A percentile compares a stretch with the other conserved stretches of the same genome.
Evolutionary conservation across 2,888 invertebrate genomes (phyloP).

Genomic region (Idaea dimidiata): DNA sequence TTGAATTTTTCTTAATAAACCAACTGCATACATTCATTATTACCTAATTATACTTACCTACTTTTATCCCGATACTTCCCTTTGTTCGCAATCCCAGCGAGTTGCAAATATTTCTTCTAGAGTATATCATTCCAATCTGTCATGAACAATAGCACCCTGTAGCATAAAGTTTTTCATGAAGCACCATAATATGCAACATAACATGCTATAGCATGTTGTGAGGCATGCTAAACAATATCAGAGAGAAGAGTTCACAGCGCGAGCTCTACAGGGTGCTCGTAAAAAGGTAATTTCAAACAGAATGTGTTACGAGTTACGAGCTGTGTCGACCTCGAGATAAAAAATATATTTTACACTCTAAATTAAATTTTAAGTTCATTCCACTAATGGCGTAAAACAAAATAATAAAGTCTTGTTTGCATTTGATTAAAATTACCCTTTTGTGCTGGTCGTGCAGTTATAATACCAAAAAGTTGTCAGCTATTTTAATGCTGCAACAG

Average conservation of each 20-base stretch:
- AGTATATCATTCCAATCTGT: not conserved
- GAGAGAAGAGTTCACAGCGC: not conserved
- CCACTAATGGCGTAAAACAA: not conserved
- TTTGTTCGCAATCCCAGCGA: not conserved
- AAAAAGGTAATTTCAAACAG: slow-evolving; percentile 10
- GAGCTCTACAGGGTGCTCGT: slow-evolving; percentile 4
- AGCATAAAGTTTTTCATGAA: not conserved
- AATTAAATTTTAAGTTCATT: slow-evolving; percentile 5
- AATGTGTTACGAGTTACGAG: slow-evolving; percentile 13
- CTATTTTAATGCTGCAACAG: not conserved
- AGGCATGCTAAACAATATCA: slow-evolving; percentile 3
- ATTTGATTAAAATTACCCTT: not conserved
- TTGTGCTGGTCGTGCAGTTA: not conserved
- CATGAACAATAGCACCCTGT: not conserved
- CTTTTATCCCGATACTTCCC: too few relatives aligned
- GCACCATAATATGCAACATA: too few relatives aligned
- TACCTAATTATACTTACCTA: too few relatives aligned
- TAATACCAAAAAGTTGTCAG: not conserved
- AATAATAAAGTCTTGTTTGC: not conserved
- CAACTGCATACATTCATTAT: too few relatives aligned
- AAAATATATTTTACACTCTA: slow-evolving; percentile 7
- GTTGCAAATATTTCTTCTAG: not conserved
- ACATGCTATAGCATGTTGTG: not conserved
- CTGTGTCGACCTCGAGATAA: slow-evolving; percentile 5
- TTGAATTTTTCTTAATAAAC: too few relatives aligned